These are phyloP conservation scores for Coelopa pilipes DNA, from an alignment of 2,888 invertebrate species.

Conservation along the genomic window DNA sequence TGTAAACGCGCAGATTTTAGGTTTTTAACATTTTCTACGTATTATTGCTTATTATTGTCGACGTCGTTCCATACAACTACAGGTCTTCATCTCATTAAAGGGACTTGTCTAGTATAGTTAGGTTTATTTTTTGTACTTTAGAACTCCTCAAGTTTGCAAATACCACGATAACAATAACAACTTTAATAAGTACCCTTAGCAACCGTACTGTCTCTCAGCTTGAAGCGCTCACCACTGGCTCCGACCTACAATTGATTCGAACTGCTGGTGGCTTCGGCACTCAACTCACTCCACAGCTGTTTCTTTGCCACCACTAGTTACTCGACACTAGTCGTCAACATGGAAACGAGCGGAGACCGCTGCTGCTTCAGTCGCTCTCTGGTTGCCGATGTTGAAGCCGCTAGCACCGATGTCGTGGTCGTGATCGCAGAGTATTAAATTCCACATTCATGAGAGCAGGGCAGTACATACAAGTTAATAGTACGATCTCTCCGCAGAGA, in stretches of 20 bases:
- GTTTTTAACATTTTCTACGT: background rate
- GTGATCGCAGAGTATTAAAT: slow-evolving; percentile 6
- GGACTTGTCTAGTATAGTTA: slow-evolving; percentile 15
- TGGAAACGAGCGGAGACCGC: slow-evolving; percentile 11
- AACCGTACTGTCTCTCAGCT: slow-evolving; percentile 22
- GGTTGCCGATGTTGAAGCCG: background rate
- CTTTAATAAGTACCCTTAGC: background rate
- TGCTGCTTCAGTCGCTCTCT: background rate
- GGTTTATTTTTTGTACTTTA: slow-evolving; percentile 12
- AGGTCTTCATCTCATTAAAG: slow-evolving; percentile 1
- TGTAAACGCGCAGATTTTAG: background rate
- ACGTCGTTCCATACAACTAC: background rate
- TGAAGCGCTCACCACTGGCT: slow-evolving; percentile 45
- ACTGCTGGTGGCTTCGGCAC: slow-evolving; percentile 22
- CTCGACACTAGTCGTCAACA: background rate
- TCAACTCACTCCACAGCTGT: slow-evolving; percentile 25
- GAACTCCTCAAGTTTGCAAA: background rate
- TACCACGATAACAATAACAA: too few species aligned
- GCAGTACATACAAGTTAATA: background rate
- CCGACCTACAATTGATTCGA: slow-evolving; percentile 53
- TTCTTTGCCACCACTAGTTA: slow-evolving; percentile 16
- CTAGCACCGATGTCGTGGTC: background rate
- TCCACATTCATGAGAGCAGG: background rate
- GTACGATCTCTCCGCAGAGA: background rate
- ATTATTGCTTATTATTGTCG: background rate